phyloP scores from a whole-genome alignment of 1,140 invertebrate genomes.

The Drosophila navojoa region DNA sequence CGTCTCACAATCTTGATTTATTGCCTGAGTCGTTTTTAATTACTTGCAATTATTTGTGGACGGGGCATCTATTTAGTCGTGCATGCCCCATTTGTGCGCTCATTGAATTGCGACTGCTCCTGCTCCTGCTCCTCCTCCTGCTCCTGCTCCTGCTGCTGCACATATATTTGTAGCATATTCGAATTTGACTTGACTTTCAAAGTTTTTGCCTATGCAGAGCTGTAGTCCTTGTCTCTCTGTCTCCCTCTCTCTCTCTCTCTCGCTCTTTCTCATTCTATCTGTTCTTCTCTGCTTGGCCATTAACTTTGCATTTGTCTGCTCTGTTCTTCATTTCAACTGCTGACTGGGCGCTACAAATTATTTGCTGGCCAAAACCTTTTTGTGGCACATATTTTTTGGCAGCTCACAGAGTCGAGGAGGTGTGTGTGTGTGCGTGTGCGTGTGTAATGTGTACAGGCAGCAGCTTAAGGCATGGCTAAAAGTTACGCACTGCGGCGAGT shows the following conservation, averaged over 20 bases:
- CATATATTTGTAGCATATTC: constrained; percentile 16
- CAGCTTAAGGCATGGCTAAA: constrained; percentile 51
- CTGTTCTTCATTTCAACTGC: constrained; percentile 35
- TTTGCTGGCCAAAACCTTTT: constrained; percentile 27
- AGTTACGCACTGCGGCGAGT: constrained; percentile 76
- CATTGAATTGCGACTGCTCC: too few relatives aligned
- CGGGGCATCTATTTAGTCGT: background rate
- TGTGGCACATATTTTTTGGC: constrained; percentile 44
- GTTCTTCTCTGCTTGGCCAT: constrained; percentile 29
- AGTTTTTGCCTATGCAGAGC: background rate
- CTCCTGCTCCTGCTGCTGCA: background rate
- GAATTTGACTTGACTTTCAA: constrained; percentile 23
- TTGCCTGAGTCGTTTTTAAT: too few relatives aligned
- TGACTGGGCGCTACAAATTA: constrained; percentile 46
- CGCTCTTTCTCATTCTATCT: background rate
- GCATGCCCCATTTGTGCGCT: background rate
- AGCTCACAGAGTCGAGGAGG: constrained; percentile 6
- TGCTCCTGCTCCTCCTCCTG: too few relatives aligned
- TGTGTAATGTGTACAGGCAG: constrained; percentile 25
- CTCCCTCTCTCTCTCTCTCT: background rate
- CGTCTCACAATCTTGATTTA: too few relatives aligned
- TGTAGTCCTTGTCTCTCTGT: too few relatives aligned
- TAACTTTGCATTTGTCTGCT: constrained; percentile 46
- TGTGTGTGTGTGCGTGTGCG: constrained; percentile 6
- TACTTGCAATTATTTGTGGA: background rate